Conservation (phyloP, 2,888 invertebrate species). For the Pammene aurita region DNA sequence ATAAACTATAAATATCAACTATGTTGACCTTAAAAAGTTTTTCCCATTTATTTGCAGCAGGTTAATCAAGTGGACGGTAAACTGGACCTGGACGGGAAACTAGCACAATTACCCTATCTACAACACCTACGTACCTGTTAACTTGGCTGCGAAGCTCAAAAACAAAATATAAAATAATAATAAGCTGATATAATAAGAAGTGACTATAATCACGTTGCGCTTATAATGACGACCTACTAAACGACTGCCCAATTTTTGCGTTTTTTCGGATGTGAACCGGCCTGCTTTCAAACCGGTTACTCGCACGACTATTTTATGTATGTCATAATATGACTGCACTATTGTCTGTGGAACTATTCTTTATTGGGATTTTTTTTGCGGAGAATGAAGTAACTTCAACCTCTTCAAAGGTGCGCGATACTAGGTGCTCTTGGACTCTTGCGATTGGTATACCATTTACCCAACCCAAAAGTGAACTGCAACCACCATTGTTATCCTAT, state of each 20-base stretch:
- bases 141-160: no score
- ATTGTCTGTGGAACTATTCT: not conserved
- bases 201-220: constrained; percentile 4
- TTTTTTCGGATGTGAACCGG: constrained; percentile 11
- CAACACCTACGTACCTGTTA: no score
- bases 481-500: constrained; percentile 13
- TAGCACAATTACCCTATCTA: no score
- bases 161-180: no score
- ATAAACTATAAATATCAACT: no score
- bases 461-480: not conserved
- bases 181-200: not conserved
- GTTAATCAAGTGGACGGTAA: no score
- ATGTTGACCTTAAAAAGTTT: no score
- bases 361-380: not conserved
- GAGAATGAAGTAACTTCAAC: no score
- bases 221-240: constrained; percentile 1
- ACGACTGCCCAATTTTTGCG: constrained; percentile 22
- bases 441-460: not conserved
- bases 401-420: no score
- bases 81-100: no score
- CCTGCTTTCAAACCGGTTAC: constrained; percentile 23
- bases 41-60: no score
- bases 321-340: constrained; percentile 8
- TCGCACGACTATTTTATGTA: not conserved
- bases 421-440: no score